These are phyloP conservation scores for Zoanthus gigantus DNA, from an alignment of 92 coral and sea anemone genomes.

Conservation along the genomic window DNA sequence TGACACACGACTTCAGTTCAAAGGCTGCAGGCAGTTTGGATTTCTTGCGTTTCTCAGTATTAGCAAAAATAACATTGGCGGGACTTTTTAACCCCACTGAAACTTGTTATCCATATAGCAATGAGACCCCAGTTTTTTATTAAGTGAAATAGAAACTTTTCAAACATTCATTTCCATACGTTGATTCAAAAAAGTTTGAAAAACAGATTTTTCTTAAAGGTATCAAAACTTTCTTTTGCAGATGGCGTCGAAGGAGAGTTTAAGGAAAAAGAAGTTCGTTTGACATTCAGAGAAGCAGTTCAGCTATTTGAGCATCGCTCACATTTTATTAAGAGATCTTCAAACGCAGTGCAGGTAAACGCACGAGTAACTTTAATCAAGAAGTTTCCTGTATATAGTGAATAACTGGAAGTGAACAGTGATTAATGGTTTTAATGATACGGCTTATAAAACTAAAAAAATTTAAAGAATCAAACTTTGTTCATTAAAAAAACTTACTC, in stretches of 20 bases:
- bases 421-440: no score
- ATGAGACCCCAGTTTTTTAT: no score
- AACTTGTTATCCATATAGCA: no score
- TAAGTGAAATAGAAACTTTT: neutral
- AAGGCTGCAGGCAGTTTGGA: no score
- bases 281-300: conserved; percentile 93
- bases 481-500: no score
- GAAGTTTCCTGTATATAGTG: neutral
- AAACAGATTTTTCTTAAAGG: neutral
- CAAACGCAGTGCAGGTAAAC: conserved; percentile 90
- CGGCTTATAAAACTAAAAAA: no score
- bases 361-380: neutral
- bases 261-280: conserved; percentile 73
- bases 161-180: neutral
- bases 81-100: no score
- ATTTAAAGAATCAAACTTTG: no score
- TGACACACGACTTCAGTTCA: no score
- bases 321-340: conserved; percentile 87
- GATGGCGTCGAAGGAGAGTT: conserved; percentile 91
- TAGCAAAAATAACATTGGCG: no score
- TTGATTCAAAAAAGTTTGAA: neutral
- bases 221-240: conserved; percentile 25
- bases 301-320: conserved; percentile 92
- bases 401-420: no score
- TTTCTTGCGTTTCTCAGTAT: no score